Conservation (phyloP, 2,113 vertebrate genomes). For the Varanus salvator region DNA sequence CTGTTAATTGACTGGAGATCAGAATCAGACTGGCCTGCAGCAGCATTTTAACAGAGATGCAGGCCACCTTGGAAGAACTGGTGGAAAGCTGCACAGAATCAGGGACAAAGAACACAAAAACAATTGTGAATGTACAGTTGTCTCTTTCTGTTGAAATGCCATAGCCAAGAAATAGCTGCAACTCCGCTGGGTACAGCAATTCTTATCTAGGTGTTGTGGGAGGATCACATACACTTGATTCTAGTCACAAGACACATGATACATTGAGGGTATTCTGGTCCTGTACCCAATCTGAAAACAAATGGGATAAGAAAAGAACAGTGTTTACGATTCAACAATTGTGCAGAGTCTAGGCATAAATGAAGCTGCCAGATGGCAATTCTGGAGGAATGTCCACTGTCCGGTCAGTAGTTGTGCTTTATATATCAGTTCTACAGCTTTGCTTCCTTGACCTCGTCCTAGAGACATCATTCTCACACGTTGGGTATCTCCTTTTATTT, state of each 20-base stretch:
- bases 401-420: slow-evolving; percentile 38
- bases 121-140: background rate
- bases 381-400: slow-evolving; percentile 76
- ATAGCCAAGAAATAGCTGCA: background rate
- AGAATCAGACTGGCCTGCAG: background rate
- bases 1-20: background rate
- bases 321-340: slow-evolving; percentile 70
- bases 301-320: background rate
- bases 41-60: background rate
- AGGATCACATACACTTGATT: background rate
- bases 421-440: slow-evolving; percentile 66
- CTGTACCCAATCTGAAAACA: background rate
- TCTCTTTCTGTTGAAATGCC: too few relatives aligned
- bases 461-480: slow-evolving; percentile 71
- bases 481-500: slow-evolving; percentile 52
- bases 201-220: background rate
- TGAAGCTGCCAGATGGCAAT: slow-evolving; percentile 70
- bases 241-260: background rate
- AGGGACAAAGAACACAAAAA: background rate
- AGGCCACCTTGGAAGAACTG: background rate
- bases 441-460: slow-evolving; percentile 65
- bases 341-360: slow-evolving; percentile 71
- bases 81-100: background rate
- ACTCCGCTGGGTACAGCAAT: background rate
- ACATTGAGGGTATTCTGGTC: background rate